A percentile compares a stretch with the other conserved stretches of the same genome.
phyloP scores from a whole-genome alignment of 2,797 vertebrate genomes.

The Helicolenus hilgendorfi region DNA sequence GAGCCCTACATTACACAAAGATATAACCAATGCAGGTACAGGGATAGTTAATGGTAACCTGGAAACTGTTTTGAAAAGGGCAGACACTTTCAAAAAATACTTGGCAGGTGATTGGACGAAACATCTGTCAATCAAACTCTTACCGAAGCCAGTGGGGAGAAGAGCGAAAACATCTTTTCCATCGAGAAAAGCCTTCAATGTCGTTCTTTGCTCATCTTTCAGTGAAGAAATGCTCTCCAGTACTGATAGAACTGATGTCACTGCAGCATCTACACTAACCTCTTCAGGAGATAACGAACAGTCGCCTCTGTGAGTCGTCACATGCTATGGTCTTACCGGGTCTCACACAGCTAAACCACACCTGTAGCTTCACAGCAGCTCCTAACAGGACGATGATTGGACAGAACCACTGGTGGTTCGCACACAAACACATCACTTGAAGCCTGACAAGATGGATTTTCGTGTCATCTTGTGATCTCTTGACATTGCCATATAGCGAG shows the following conservation, averaged over 20 bases:
- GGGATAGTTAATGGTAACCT: rapidly evolving
- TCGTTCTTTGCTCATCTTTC: no score
- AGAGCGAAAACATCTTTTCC: no score
- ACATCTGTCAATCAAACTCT: no score
- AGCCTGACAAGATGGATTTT: background rate
- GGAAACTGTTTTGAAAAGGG: no score
- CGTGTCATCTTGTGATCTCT: background rate
- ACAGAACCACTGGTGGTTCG: background rate
- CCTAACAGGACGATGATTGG: background rate
- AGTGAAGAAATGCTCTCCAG: background rate
- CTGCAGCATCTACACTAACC: background rate
- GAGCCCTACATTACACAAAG: background rate
- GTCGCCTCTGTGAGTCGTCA: background rate
- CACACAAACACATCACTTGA: background rate
- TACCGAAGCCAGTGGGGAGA: no score
- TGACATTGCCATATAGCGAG: background rate
- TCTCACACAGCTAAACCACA: background rate
- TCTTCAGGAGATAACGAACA: background rate
- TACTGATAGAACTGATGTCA: background rate
- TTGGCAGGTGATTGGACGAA: rapidly evolving
- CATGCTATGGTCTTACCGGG: background rate
- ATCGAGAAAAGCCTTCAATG: no score
- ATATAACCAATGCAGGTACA: background rate
- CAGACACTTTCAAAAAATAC: rapidly evolving
- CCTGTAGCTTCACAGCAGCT: rapidly evolving